These are phyloP conservation scores for Tragelaphus imberbis DNA, from an alignment of 2,113 vertebrate genomes.

Conservation along the genomic window DNA sequence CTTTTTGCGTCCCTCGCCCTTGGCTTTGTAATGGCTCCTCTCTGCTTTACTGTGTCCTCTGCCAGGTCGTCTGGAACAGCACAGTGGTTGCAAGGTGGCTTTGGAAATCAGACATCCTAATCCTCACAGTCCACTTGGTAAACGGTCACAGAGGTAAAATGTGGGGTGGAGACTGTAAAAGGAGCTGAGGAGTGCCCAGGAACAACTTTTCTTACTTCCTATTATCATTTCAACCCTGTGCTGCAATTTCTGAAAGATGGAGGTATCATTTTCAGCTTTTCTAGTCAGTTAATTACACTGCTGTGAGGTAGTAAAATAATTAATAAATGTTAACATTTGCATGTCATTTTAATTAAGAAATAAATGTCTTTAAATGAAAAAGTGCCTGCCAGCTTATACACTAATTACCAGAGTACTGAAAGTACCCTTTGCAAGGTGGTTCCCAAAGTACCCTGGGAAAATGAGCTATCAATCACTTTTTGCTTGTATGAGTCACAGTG, in stretches of 20 bases:
- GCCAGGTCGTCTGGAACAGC: background rate
- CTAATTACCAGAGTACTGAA: constrained; percentile 20
- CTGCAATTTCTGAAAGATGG: background rate
- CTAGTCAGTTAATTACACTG: constrained; percentile 36
- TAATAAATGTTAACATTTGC: constrained; percentile 55
- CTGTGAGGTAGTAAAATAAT: constrained; percentile 31
- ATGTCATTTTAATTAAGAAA: constrained; percentile 57
- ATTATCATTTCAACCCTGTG: background rate
- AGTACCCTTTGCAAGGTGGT: background rate
- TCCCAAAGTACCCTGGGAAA: background rate
- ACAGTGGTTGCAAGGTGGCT: too few species aligned
- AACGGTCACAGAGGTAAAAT: too few species aligned
- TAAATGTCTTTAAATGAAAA: constrained; percentile 47
- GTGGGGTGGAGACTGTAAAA: background rate
- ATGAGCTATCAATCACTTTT: constrained; percentile 12
- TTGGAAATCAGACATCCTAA: background rate
- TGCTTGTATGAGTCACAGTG: background rate
- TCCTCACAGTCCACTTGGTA: background rate
- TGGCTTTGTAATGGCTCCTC: background rate
- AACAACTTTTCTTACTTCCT: background rate
- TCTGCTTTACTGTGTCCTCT: background rate
- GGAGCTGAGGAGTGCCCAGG: too few species aligned
- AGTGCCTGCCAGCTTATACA: background rate
- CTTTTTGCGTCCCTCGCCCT: background rate
- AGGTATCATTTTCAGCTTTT: background rate